Conservation (phyloP, 2,113 vertebrate genomes). For the Lophochroa leadbeateri region DNA sequence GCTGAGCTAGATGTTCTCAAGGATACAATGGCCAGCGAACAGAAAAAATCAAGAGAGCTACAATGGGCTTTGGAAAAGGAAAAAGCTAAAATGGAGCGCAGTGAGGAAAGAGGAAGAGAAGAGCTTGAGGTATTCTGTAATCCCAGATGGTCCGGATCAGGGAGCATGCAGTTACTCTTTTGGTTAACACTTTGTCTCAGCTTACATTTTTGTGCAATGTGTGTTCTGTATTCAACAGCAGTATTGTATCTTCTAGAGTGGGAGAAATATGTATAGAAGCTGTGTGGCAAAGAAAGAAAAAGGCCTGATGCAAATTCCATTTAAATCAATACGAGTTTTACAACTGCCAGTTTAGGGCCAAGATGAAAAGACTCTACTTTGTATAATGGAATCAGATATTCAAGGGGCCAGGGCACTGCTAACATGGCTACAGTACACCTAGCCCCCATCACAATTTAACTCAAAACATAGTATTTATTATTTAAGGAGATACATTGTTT, state of each 20-base stretch:
- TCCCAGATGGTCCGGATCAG: not conserved
- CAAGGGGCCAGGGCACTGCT: not conserved
- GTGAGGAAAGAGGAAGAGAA: conserved; percentile 82
- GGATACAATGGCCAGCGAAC: conserved; percentile 84
- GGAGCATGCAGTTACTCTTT: not conserved
- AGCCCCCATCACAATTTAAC: not conserved
- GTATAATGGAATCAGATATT: not conserved
- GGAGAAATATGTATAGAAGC: not conserved
- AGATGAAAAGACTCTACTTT: not conserved
- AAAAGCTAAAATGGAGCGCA: conserved; percentile 79
- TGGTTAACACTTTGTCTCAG: not conserved
- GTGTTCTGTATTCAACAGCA: not conserved
- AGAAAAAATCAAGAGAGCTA: conserved; percentile 85
- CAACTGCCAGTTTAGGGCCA: not conserved
- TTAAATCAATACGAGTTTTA: not conserved
- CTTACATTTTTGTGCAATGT: not conserved
- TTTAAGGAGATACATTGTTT: not conserved
- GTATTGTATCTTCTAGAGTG: not conserved
- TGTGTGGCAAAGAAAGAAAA: not conserved
- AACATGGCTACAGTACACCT: not conserved
- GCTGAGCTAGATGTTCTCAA: conserved; percentile 83
- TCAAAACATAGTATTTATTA: not conserved
- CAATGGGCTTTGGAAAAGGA: conserved; percentile 92
- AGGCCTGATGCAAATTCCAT: not conserved
- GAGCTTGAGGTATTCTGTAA: conserved; percentile 85